phyloP scores from a whole-genome alignment of 2,888 invertebrate genomes.

The Cetonia aurata region DNA sequence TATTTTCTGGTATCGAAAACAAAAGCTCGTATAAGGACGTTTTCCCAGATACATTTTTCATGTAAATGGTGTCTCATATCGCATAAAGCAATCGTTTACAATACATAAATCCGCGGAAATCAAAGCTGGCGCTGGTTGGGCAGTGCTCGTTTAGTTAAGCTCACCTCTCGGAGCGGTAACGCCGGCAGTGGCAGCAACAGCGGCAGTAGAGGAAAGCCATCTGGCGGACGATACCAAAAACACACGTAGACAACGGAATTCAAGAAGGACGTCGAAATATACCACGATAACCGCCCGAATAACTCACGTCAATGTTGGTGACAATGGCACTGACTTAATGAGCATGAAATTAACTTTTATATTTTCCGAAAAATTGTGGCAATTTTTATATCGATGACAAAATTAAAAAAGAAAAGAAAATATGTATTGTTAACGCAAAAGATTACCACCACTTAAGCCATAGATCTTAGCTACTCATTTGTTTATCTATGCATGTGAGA shows the following conservation, averaged over 20 bases:
- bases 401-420: too few species aligned
- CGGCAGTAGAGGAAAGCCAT: slow-evolving; percentile 56
- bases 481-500: too few species aligned
- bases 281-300: slow-evolving; percentile 16
- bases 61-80: slow-evolving; percentile 69
- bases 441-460: too few species aligned
- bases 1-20: slow-evolving; percentile 68
- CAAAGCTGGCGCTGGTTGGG: slow-evolving; percentile 63
- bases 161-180: slow-evolving; percentile 52
- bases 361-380: too few species aligned
- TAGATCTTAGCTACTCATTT: too few species aligned
- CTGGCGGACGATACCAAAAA: slow-evolving; percentile 54
- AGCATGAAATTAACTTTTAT: too few species aligned
- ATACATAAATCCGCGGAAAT: slow-evolving; percentile 69
- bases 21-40: slow-evolving; percentile 67
- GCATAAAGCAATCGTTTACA: slow-evolving; percentile 70
- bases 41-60: slow-evolving; percentile 68
- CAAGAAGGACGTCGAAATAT: slow-evolving; percentile 31
- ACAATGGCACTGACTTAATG: too few species aligned
- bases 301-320: not conserved
- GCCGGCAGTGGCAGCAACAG: slow-evolving; percentile 11
- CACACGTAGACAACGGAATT: slow-evolving; percentile 36
- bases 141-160: slow-evolving; percentile 64
- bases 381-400: too few species aligned
- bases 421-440: too few species aligned